phyloP scores from a whole-genome alignment of 2,888 invertebrate genomes.

The Ypsolopha sequella region DNA sequence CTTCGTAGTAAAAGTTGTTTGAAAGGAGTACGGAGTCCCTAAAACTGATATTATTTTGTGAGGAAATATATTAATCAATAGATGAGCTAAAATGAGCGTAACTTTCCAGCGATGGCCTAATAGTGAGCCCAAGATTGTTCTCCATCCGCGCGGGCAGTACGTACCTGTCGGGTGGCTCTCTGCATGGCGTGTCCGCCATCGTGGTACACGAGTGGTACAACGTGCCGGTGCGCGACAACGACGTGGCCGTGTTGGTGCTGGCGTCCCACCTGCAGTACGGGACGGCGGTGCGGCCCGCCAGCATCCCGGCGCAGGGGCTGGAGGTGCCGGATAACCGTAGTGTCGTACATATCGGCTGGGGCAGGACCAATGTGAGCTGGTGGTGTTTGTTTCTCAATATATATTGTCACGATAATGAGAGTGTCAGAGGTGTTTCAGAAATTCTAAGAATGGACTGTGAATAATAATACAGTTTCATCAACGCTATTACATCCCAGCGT shows the following conservation, averaged over 20 bases:
- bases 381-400: no score
- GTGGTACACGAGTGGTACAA: constrained; percentile 37
- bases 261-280: constrained; percentile 16
- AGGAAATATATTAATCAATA: no score
- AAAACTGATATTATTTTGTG: no score
- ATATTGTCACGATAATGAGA: background rate
- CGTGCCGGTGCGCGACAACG: constrained; percentile 23
- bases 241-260: constrained; percentile 33
- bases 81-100: background rate
- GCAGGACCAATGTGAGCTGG: constrained; percentile 21
- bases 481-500: no score
- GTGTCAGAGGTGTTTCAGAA: no score
- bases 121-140: constrained; percentile 14
- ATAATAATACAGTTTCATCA: no score
- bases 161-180: constrained; percentile 28
- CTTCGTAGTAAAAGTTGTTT: no score
- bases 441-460: no score
- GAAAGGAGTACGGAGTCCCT: no score
- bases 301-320: constrained; percentile 22
- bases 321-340: constrained; percentile 23
- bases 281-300: constrained; percentile 14
- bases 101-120: constrained; percentile 17
- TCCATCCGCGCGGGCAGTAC: constrained; percentile 27
- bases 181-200: constrained; percentile 23
- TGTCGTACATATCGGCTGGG: constrained; percentile 44